A percentile compares a stretch with the other conserved stretches of the same genome.
phyloP scores from a whole-genome alignment of 2,113 vertebrate genomes.

The Eretmochelys imbricata region DNA sequence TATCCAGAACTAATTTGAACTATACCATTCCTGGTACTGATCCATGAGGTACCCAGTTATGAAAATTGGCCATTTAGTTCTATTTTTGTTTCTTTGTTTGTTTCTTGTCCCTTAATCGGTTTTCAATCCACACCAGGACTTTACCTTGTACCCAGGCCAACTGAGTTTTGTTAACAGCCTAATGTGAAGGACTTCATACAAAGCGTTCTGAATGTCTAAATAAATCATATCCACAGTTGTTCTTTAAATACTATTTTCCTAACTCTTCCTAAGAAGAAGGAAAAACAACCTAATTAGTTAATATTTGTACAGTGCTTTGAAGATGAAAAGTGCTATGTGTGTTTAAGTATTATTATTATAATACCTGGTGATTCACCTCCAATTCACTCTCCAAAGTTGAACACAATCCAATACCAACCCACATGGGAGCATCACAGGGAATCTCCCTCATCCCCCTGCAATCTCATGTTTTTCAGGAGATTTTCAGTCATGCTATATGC shows the following conservation, averaged over 20 bases:
- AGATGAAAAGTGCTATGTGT: slow-evolving; percentile 22
- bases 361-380: not conserved
- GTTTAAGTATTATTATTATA: slow-evolving; percentile 36
- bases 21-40: not conserved
- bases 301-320: slow-evolving; percentile 47
- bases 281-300: slow-evolving; percentile 60
- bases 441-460: accelerated
- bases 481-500: not conserved
- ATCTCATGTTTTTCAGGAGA: not conserved
- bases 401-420: not conserved
- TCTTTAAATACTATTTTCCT: slow-evolving; percentile 23
- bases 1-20: not conserved
- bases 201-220: slow-evolving; percentile 52
- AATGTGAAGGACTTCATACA: slow-evolving; percentile 38
- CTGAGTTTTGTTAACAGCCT: slow-evolving; percentile 46
- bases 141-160: slow-evolving; percentile 32
- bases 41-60: not conserved
- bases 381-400: slow-evolving; percentile 24
- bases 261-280: slow-evolving; percentile 34
- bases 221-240: slow-evolving; percentile 59
- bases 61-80: not conserved
- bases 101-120: not conserved
- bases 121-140: not conserved
- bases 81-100: not conserved
- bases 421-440: not conserved